phyloP scores from a whole-genome alignment of 2,888 invertebrate species.

The Thyatira batis region DNA sequence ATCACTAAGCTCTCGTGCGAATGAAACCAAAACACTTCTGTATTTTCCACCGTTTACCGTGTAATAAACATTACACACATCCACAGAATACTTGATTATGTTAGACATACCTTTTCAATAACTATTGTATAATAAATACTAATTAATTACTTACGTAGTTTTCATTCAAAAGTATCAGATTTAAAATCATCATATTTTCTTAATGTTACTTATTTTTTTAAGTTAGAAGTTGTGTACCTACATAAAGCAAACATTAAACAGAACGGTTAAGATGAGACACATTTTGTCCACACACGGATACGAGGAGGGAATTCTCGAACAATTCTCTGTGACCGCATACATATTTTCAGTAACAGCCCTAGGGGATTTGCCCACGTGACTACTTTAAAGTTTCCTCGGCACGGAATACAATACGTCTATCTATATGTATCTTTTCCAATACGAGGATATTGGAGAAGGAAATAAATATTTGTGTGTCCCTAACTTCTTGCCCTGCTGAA shows the following conservation, averaged over 20 bases:
- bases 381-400: background rate
- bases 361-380: slow-evolving; percentile 10
- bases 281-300: slow-evolving; percentile 28
- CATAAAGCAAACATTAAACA: no score
- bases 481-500: background rate
- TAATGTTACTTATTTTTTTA: no score
- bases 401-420: background rate
- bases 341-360: background rate
- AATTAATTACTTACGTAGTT: no score
- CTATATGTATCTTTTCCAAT: background rate
- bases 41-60: no score
- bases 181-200: no score
- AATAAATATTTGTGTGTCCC: background rate
- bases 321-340: slow-evolving; percentile 9
- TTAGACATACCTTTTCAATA: no score
- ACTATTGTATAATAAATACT: no score
- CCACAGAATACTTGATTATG: no score
- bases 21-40: background rate
- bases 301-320: background rate
- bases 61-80: no score
- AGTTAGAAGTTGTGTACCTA: no score
- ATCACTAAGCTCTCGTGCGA: background rate
- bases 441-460: background rate
- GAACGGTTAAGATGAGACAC: no score
- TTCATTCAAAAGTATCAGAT: no score